Conservation (phyloP, 2,888 invertebrate species). For the Alentia gelatinosa region DNA sequence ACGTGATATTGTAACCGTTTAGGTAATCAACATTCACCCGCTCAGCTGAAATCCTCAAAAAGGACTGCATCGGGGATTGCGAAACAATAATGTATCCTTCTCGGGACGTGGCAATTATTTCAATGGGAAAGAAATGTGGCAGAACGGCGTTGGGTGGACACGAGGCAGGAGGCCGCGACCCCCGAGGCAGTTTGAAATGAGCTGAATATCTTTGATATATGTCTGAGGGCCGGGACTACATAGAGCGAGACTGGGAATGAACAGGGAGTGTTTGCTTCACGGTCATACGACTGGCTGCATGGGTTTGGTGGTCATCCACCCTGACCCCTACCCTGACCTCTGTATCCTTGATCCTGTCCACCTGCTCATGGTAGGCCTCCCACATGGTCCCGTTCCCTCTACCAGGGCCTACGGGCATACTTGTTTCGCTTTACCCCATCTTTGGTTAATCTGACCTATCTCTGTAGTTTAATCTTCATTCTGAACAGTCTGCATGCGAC, state of each 20-base stretch:
- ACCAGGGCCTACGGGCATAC: background rate
- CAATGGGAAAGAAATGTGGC: too few relatives aligned
- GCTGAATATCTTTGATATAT: background rate
- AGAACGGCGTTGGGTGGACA: too few relatives aligned
- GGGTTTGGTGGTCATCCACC: background rate
- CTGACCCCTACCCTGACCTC: background rate
- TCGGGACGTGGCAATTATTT: too few relatives aligned
- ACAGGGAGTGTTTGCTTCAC: background rate
- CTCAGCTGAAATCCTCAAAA: too few relatives aligned
- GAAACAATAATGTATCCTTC: too few relatives aligned
- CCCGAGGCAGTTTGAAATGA: too few relatives aligned
- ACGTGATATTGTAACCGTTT: too few relatives aligned
- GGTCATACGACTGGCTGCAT: background rate
- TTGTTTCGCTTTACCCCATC: background rate
- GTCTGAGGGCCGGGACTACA: background rate
- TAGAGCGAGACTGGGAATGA: background rate
- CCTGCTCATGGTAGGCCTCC: too few relatives aligned
- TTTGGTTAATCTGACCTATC: background rate
- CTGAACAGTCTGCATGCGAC: background rate
- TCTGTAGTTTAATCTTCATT: background rate
- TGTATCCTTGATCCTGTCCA: background rate
- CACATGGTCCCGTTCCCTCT: background rate
- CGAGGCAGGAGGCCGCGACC: too few relatives aligned
- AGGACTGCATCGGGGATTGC: too few relatives aligned
- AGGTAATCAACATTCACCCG: too few relatives aligned